Evolutionary conservation across 2,113 vertebrate genomes (phyloP).

Genomic region (Percina caprodes): DNA sequence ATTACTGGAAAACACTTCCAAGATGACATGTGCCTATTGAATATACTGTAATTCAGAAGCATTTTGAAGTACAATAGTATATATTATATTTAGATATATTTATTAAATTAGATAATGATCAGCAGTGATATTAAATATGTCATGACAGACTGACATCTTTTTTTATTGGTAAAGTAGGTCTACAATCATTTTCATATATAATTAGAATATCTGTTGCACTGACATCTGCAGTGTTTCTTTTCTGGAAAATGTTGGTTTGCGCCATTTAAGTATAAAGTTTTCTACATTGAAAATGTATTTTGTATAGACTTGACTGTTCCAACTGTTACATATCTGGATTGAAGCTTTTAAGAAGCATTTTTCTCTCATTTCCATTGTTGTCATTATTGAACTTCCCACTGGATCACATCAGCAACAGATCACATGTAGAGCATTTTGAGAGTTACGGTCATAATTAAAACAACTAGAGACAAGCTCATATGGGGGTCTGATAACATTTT

Average conservation of each 20-base stretch:
- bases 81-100: background rate
- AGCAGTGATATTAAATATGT: background rate
- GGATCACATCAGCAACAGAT: background rate
- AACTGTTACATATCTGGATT: slow-evolving; percentile 25
- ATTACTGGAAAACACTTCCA: background rate
- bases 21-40: slow-evolving; percentile 12
- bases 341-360: background rate
- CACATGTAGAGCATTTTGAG: too few relatives aligned
- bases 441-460: too few relatives aligned
- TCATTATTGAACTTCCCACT: background rate
- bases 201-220: background rate
- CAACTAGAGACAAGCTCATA: too few relatives aligned
- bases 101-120: background rate
- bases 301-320: background rate
- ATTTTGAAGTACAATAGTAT: slow-evolving; percentile 4
- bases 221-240: background rate
- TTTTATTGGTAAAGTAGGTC: slow-evolving; percentile 8
- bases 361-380: background rate
- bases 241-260: slow-evolving; percentile 1
- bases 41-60: slow-evolving; percentile 5
- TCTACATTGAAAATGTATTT: slow-evolving; percentile 32
- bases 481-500: too few relatives aligned
- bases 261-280: slow-evolving; percentile 34
- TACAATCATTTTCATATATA: background rate
- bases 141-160: background rate